Percentiles rank a stretch among this genome's conserved stretches.
These are phyloP conservation scores for Habropoda laboriosa DNA, from an alignment of 1,140 invertebrate species.

Conservation along the genomic window DNA sequence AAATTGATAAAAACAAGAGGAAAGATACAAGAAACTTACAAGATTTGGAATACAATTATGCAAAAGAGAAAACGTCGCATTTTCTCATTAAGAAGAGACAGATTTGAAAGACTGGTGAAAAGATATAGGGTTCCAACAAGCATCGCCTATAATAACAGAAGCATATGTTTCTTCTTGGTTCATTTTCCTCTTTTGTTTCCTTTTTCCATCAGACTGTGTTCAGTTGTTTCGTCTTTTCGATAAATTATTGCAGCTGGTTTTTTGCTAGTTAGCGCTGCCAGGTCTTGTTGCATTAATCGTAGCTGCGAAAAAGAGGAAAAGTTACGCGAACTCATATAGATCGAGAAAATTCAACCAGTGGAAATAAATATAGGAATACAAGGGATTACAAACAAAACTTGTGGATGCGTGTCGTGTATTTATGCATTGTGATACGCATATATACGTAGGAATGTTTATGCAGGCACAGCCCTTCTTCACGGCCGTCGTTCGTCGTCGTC, in stretches of 20 bases:
- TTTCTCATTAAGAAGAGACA: fast-evolving
- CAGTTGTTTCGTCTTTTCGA: neutral
- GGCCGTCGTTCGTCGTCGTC: constrained; percentile 57
- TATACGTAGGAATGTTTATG: constrained; percentile 20
- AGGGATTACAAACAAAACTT: neutral
- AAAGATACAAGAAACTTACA: too few relatives aligned
- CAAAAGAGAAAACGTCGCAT: neutral
- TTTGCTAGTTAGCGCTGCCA: neutral
- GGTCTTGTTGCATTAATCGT: neutral
- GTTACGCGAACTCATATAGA: neutral
- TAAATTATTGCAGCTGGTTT: neutral
- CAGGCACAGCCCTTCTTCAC: constrained; percentile 25
- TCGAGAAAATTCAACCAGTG: neutral
- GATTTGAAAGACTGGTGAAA: neutral
- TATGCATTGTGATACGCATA: constrained; percentile 13
- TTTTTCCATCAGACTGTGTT: neutral
- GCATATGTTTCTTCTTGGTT: neutral
- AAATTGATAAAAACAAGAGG: neutral
- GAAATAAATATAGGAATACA: neutral
- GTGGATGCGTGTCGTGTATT: neutral
- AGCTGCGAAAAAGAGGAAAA: neutral
- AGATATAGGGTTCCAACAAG: neutral
- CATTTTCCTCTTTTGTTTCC: too few relatives aligned
- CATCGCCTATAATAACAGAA: neutral
- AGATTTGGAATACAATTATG: too few relatives aligned